Evolutionary conservation across 2,888 invertebrate genomes (phyloP), one percentile per base, ranked within the genome.

Genomic region (Chydorus sphaericus): DNA sequence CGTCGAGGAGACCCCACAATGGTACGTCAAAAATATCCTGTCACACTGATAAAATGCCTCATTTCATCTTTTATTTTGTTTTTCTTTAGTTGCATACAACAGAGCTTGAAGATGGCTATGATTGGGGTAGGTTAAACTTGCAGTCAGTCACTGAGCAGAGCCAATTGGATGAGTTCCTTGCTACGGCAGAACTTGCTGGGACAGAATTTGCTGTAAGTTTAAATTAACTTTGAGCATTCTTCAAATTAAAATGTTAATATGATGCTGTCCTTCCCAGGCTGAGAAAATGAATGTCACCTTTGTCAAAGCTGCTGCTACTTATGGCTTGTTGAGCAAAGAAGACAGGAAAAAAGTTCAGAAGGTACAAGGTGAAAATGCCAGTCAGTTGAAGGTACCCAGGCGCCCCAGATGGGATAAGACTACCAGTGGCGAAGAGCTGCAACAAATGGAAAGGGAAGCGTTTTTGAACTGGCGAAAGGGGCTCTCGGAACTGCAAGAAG

Each of bases 111-210:
- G 93, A 93, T 73, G 92, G 90, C 4, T 88, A 83, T 63, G 88
- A 92, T 59, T 92, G 90, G 90, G 87, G 85, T 36, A 77, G 89
- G 8, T 73, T 92, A 1, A 93, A 93, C 71, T 75, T 92, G 1
- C 84, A 85, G 65, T 94, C 94, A 0, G 86, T 94, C 0, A 96
- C 94, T 0, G 94, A 96, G 63, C 91, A 94, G 68, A 89, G 85
- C n/a, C 88, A 91, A 0, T 81, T 97, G 59, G 90, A 96, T 73
- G 97, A 96, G 66, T 97, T 98, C 68, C 73, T 98, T 4, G 84
- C 90, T 0, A 96, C 90, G 0, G 97, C 97, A 0, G 86, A 94
- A 70, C 72, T 98, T 57, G 94, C 96, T 0, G 89, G 90, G 37
- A 86, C 87, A 0, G 93, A 97, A 68, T 98, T 96, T 68, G 83